phyloP scores from a whole-genome alignment of 1,140 invertebrate species.

The Camponotus floridanus region DNA sequence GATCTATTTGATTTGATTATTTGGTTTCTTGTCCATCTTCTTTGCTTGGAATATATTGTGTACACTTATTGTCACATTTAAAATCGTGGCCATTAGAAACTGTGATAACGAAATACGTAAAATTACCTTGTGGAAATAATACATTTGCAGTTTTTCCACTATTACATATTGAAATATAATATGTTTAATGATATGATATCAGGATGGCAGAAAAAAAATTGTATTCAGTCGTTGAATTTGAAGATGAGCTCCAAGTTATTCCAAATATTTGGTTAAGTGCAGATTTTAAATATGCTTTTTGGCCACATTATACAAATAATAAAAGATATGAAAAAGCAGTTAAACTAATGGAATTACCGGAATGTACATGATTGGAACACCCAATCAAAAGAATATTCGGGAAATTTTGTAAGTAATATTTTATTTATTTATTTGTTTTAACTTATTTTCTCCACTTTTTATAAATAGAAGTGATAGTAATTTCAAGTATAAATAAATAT shows the following conservation, averaged over 20 bases:
- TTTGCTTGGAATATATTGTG: background rate
- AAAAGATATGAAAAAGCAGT: background rate
- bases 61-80: background rate
- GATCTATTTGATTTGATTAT: background rate
- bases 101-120: conserved; percentile 2
- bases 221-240: background rate
- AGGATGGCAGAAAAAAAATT: background rate
- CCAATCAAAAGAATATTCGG: background rate
- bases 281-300: background rate
- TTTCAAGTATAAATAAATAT: too few relatives aligned
- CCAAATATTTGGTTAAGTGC: background rate
- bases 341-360: background rate
- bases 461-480: too few relatives aligned
- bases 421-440: too few relatives aligned
- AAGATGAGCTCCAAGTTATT: conserved; percentile 3
- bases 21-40: background rate
- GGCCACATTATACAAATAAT: background rate
- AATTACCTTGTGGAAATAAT: background rate
- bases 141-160: conserved; percentile 30
- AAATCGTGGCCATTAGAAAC: conserved; percentile 21
- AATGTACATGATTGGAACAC: background rate
- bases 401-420: background rate
- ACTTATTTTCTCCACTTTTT: too few relatives aligned
- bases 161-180: conserved; percentile 22
- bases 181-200: background rate